phyloP scores from a whole-genome alignment of 2,113 vertebrate species.

The Arizona elegans region DNA sequence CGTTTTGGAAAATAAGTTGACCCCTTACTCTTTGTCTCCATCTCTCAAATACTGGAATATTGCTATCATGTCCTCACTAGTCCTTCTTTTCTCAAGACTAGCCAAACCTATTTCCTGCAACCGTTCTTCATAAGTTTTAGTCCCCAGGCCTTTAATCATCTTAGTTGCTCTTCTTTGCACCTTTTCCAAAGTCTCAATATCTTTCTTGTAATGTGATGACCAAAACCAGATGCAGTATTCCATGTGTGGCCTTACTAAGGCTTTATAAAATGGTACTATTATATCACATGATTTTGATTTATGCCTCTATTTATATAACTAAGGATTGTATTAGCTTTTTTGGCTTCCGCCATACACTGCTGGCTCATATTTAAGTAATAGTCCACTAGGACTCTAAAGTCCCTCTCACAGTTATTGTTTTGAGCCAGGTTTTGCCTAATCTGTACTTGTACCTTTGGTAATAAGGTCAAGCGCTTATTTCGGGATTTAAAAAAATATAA shows the following conservation, averaged over 20 bases:
- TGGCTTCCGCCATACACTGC: neutral
- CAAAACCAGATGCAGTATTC: neutral
- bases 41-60: neutral
- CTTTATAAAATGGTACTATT: neutral
- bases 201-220: neutral
- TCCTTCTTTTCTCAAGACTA: neutral
- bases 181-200: neutral
- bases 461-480: too few species aligned
- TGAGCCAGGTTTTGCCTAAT: neutral
- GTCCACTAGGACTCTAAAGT: neutral
- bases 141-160: too few species aligned
- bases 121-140: too few species aligned
- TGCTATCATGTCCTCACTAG: neutral
- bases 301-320: neutral
- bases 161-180: neutral
- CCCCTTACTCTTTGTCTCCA: neutral
- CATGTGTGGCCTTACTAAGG: neutral
- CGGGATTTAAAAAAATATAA: too few species aligned
- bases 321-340: neutral
- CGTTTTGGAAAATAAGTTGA: neutral
- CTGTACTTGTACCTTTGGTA: neutral
- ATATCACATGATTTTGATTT: neutral
- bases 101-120: neutral
- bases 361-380: neutral
- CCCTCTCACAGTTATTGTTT: neutral